Evolutionary conservation across 2,797 vertebrate species (phyloP).

Genomic region (Neosilurus hyrtlii): DNA sequence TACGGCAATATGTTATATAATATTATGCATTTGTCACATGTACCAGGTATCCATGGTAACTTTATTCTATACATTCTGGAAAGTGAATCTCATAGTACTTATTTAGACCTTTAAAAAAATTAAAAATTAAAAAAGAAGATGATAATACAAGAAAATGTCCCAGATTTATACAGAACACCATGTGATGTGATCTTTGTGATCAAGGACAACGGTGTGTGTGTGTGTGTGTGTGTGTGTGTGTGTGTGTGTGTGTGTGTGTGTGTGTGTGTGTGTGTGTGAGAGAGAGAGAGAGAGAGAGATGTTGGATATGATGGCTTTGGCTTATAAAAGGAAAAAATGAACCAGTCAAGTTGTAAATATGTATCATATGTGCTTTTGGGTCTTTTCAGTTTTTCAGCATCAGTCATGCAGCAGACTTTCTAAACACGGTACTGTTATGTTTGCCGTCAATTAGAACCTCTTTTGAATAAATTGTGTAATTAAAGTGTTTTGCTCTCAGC

Average conservation of each 20-base stretch:
- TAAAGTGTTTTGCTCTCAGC: conserved; percentile 41
- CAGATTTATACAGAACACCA: conserved; percentile 44
- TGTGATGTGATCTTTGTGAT: conserved; percentile 57
- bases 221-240: conserved; percentile 47
- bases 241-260: conserved; percentile 46
- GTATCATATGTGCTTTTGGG: conserved; percentile 63
- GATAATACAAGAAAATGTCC: conserved; percentile 28
- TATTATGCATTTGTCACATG: conserved; percentile 2
- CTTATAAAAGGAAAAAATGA: conserved; percentile 50
- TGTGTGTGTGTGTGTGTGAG: conserved; percentile 37
- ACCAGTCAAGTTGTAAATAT: conserved; percentile 72
- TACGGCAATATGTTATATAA: not conserved
- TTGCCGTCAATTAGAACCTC: conserved; percentile 52
- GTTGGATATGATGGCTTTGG: conserved; percentile 57
- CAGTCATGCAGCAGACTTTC: conserved; percentile 38
- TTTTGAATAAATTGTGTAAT: conserved; percentile 42
- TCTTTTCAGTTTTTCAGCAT: conserved; percentile 39
- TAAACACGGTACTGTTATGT: conserved; percentile 29
- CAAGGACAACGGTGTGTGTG: conserved; percentile 47
- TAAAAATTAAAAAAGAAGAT: conserved; percentile 18
- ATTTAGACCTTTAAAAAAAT: not conserved
- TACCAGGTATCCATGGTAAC: not conserved
- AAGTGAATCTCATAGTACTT: not conserved
- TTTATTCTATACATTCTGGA: not conserved
- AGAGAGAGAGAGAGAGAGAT: conserved; percentile 37